Percentiles rank a stretch among this genome's conserved stretches.
Conservation (phyloP, 2,888 invertebrate species). For the Proisotoma minuta region DNA sequence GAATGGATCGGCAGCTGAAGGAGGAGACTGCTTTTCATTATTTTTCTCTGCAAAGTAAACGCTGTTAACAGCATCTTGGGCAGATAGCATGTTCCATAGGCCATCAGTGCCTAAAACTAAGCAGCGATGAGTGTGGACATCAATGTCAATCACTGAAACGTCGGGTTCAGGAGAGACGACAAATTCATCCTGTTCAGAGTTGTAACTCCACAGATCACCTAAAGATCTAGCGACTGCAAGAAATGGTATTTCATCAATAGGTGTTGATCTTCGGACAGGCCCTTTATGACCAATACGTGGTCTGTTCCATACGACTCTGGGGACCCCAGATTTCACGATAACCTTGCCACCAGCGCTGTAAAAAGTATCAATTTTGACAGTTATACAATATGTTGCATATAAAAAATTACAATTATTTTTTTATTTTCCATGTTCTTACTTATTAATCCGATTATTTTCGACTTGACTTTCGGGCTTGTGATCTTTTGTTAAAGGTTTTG, state of each 20-base stretch:
- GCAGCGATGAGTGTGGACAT: conserved; percentile 69
- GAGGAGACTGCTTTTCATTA: conserved; percentile 58
- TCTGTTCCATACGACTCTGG: conserved; percentile 94
- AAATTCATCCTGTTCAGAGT: conserved; percentile 81
- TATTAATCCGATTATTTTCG: conserved; percentile 48
- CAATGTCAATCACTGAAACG: conserved; percentile 76
- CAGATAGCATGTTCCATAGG: conserved; percentile 88
- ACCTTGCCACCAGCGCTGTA: conserved; percentile 51
- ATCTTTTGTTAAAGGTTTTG: conserved; percentile 78
- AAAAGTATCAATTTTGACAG: background rate
- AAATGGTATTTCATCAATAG: conserved; percentile 90
- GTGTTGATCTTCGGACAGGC: conserved; percentile 81
- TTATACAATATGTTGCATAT: too few relatives aligned
- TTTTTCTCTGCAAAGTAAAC: conserved; percentile 76
- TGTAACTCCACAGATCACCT: conserved; percentile 96
- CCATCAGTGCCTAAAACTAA: conserved; percentile 95
- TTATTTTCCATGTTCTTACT: conserved; percentile 27
- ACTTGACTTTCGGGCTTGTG: conserved; percentile 72
- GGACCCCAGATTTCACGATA: conserved; percentile 73
- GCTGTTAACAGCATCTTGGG: conserved; percentile 75
- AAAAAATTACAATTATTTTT: conserved; percentile 4
- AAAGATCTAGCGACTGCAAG: conserved; percentile 92
- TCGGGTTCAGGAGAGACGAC: conserved; percentile 98
- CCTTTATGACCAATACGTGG: conserved; percentile 78
- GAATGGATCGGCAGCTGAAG: conserved; percentile 1